Percentiles rank a stretch among this genome's conserved stretches.
Evolutionary conservation across 2,888 invertebrate species (phyloP).

Genomic region (Pilophorus perplexus): DNA sequence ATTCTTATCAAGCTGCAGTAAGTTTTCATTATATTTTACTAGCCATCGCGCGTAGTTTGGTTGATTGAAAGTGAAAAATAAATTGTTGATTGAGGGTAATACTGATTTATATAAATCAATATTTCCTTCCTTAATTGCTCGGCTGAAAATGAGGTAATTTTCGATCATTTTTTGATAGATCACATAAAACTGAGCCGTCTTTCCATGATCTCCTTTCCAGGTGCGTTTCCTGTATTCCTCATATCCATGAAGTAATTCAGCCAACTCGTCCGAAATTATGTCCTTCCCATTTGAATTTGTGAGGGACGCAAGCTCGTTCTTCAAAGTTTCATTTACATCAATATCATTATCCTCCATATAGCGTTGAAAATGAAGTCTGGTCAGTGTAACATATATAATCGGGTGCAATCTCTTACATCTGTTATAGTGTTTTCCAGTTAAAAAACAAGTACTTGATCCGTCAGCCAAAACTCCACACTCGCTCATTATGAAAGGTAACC

Average conservation of each 20-base stretch:
- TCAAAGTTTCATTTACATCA: too few species aligned
- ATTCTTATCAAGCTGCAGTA: too few species aligned
- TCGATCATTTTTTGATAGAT: slow-evolving; percentile 49
- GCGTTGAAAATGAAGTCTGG: too few species aligned
- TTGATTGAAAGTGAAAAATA: slow-evolving; percentile 51
- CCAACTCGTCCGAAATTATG: too few species aligned
- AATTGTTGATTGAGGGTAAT: slow-evolving; percentile 50
- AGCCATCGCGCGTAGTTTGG: slow-evolving; percentile 51
- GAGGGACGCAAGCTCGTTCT: too few species aligned
- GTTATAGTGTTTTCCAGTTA: slow-evolving; percentile 10
- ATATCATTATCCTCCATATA: too few species aligned
- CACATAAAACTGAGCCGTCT: slow-evolving; percentile 51
- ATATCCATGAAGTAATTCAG: slow-evolving; percentile 2
- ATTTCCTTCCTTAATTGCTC: slow-evolving; percentile 50
- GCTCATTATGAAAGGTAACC: neutral
- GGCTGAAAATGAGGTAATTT: slow-evolving; percentile 48
- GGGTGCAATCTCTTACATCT: slow-evolving; percentile 11
- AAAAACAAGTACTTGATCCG: neutral
- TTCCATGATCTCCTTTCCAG: slow-evolving; percentile 48
- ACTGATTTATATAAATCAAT: slow-evolving; percentile 49
- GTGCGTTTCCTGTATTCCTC: neutral
- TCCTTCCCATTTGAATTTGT: too few species aligned
- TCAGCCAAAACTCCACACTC: neutral
- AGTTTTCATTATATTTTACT: slow-evolving; percentile 50
- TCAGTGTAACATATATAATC: too few species aligned